Base-by-base conservation (phyloP, 2,113 vertebrate species). In the Psilopsiagon aurifrons region DNA sequence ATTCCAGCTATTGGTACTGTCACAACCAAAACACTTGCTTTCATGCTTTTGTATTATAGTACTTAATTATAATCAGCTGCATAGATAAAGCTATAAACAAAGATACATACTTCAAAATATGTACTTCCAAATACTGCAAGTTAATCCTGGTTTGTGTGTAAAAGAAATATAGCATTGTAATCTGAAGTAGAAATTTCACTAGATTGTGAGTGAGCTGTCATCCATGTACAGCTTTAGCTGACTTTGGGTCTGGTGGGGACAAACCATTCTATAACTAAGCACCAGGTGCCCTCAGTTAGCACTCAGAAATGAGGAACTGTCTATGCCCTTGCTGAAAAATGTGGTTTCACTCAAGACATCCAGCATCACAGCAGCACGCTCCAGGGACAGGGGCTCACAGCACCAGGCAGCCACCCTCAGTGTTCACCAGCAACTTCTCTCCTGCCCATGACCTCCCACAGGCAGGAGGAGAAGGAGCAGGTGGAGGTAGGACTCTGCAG, bases 341-440 rank as follows among this genome's bases (percentile, higher is more conserved):
- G 43, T 24, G 29, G 17, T 77, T 76, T 73, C 31, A 35, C 33
- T 57, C 41, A 49, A 49, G 51, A 33, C 31, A 44, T 12, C 33
- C 23, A 86, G 5, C 20, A 46, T 9, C 0, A 1, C 76, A 19
- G 10, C 0, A 4, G n/a, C 19, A 52, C 0, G 0, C 9, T 33
- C 43, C 74, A 22, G 27, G 59, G 18, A 10, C 29, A 29, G 47
- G 29, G 52, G 52, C 63, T 76, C 33, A 9, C 0, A 6, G 54
- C 37, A 19, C 28, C 31, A 3, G 4, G n/a, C 52, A 62, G 31
- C 52, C 39, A 8, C 10, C 5, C 4, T 11, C 5, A 2, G 19
- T 2, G 1, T 3, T 64, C 83, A 64, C 28, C 76, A 83, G 67
- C 4, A 51, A 54, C 27, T 66, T 68, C 54, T 49, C 44, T 76